phyloP scores from a whole-genome alignment of 2,797 vertebrate species.

The Sebastes vulpes region DNA sequence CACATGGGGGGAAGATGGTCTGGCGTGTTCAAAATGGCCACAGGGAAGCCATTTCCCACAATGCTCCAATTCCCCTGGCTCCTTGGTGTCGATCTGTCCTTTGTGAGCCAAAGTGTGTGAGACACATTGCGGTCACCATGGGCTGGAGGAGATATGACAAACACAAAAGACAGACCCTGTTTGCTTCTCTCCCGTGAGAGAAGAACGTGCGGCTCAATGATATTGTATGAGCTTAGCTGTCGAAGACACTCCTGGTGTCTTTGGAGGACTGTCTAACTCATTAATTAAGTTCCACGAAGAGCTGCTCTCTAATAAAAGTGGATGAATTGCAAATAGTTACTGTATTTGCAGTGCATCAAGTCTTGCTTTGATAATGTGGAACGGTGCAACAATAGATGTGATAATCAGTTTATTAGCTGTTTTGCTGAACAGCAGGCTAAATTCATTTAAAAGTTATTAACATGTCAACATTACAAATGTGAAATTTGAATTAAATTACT shows the following conservation, averaged over 20 bases:
- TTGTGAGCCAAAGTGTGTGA: conserved; percentile 79
- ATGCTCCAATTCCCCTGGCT: conserved; percentile 63
- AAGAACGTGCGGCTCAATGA: conserved; percentile 37
- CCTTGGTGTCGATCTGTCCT: conserved; percentile 72
- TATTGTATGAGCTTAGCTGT: conserved; percentile 32
- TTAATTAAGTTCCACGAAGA: conserved; percentile 23
- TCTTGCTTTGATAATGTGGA: background rate
- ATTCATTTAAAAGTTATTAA: background rate
- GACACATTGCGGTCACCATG: conserved; percentile 82
- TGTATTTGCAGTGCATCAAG: background rate
- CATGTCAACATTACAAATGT: background rate
- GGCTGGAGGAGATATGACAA: conserved; percentile 80
- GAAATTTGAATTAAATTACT: background rate
- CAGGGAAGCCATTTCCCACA: conserved; percentile 72
- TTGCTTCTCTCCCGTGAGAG: conserved; percentile 46
- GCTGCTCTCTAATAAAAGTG: background rate
- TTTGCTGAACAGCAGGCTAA: background rate
- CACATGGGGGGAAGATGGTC: conserved; percentile 38
- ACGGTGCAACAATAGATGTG: background rate
- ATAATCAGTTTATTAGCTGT: background rate
- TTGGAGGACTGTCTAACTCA: conserved; percentile 27
- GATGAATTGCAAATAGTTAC: background rate
- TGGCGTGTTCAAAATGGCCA: conserved; percentile 72
- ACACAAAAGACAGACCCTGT: conserved; percentile 60
- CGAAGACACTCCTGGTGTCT: background rate